phyloP scores from a whole-genome alignment of 2,797 vertebrate species.

The Lerista edwardsae region DNA sequence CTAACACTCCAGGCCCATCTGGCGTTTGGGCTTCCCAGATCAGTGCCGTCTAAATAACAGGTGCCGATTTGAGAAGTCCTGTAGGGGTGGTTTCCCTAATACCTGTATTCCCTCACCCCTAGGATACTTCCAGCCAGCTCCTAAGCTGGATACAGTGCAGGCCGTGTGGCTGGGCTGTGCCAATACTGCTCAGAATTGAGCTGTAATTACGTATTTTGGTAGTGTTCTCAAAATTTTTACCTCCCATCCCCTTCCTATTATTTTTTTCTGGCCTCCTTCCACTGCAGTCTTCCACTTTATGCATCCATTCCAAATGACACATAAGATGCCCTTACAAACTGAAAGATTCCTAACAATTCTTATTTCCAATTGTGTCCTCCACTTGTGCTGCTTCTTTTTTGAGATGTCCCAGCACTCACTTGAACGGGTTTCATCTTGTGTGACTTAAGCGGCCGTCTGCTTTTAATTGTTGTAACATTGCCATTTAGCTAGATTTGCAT shows the following conservation, averaged over 20 bases:
- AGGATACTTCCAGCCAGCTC: too few species aligned
- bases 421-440: slow-evolving; percentile 41
- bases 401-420: slow-evolving; percentile 44
- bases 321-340: slow-evolving; percentile 35
- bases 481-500: slow-evolving; percentile 62
- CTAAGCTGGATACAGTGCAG: not conserved
- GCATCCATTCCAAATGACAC: slow-evolving; percentile 33
- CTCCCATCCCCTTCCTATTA: slow-evolving; percentile 18
- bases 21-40: too few species aligned
- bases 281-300: not conserved
- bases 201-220: not conserved
- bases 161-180: too few species aligned
- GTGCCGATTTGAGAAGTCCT: too few species aligned
- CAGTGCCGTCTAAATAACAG: too few species aligned
- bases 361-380: slow-evolving; percentile 47
- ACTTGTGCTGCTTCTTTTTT: slow-evolving; percentile 53
- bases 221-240: slow-evolving; percentile 37
- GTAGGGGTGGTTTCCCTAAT: too few species aligned
- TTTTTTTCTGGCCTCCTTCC: not conserved
- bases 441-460: slow-evolving; percentile 62
- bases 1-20: too few species aligned
- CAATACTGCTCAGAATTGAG: too few species aligned
- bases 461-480: slow-evolving; percentile 68
- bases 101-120: too few species aligned
- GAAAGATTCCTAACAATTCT: slow-evolving; percentile 41